Evolutionary conservation across 2,888 invertebrate genomes (phyloP).

Genomic region (Stegana nigrithorax): DNA sequence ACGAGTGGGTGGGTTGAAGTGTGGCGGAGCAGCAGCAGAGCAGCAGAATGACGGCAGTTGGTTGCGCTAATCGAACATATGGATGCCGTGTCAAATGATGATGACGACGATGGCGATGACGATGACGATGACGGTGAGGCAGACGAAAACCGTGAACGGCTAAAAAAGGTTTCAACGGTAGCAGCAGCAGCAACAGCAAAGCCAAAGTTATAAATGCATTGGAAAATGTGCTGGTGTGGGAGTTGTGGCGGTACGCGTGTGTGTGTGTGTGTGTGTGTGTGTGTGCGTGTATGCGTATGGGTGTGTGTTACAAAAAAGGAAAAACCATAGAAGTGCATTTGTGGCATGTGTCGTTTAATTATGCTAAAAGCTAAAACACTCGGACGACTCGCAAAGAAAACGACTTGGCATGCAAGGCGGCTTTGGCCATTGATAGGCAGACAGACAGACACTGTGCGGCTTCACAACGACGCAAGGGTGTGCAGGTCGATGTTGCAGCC

Average conservation of each 20-base stretch:
- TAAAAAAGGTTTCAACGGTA: constrained; percentile 3
- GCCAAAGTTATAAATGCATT: not conserved
- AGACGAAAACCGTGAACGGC: not conserved
- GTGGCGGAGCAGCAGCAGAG: constrained; percentile 21
- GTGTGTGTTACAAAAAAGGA: not conserved
- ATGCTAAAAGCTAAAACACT: constrained; percentile 65
- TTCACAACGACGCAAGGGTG: constrained; percentile 32
- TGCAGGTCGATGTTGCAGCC: constrained; percentile 23
- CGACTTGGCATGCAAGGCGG: not conserved
- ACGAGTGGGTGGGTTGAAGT: too few species aligned
- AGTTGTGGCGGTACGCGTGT: too few species aligned
- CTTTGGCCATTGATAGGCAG: constrained; percentile 48
- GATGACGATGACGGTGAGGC: constrained; percentile 16
- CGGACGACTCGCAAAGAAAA: not conserved
- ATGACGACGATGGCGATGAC: constrained; percentile 33
- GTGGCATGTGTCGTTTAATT: constrained; percentile 69
- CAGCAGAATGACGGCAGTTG: constrained; percentile 13
- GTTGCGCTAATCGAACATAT: constrained; percentile 55
- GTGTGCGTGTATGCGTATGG: too few species aligned
- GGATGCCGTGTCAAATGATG: constrained; percentile 59
- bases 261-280: too few species aligned
- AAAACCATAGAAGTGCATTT: constrained; percentile 64
- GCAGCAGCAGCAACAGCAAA: not conserved
- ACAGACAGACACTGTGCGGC: constrained; percentile 40
- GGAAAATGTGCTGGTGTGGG: not conserved